Evolutionary conservation across 1,140 invertebrate species (phyloP), one percentile per base, ranked within the genome.

Genomic region (fruit fly (Drosophila melanogaster)): DNA sequence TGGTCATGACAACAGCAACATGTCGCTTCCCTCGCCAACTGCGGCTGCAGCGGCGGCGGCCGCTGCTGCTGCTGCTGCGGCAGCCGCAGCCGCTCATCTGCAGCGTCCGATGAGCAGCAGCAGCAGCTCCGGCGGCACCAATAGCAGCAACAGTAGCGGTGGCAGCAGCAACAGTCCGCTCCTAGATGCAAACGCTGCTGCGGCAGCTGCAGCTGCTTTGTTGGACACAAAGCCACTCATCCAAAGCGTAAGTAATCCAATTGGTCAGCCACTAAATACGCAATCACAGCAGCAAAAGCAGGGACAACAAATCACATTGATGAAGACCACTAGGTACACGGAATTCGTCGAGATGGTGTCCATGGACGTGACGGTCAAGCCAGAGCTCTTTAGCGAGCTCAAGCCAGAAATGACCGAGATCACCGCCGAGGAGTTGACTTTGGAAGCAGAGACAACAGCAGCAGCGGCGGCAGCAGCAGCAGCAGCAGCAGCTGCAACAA

Each of bases 11-110:
- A 96, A 95, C 37, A 96, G 95, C 74, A 93, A 93, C 30, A 95
- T 96, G 85, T 96, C 96, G 49, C 92, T 97, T 49, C 96, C 96
- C 1, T 96, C 96, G 50, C 96, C 87, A 30, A 90, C 87, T 35
- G 72, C 84, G 19, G 74, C 80, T 15, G 84, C 85, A 3, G 81
- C 81, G 12, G 81, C 74, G 0, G 86, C 85, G 2, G 76, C 85
- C n/a, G 77, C 80, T 4, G 57, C 92, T 95, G 53, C 96, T 95
- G 7, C 79, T 38, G 83, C 79, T 10, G 84, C 86, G 3, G 71
- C 70, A 2, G 70, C 70, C 0, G 70, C 79, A 1, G 77, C 79
- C 14, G 90, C 85, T 94, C 91, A 93, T 43, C 17, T 73, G 6
- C 54, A 81, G 46, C 85, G 95, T 76, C 93, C 94, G 79, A 93